These are phyloP conservation scores for Mohoua ochrocephala DNA, from an alignment of 2,113 vertebrate species.

Conservation along the genomic window DNA sequence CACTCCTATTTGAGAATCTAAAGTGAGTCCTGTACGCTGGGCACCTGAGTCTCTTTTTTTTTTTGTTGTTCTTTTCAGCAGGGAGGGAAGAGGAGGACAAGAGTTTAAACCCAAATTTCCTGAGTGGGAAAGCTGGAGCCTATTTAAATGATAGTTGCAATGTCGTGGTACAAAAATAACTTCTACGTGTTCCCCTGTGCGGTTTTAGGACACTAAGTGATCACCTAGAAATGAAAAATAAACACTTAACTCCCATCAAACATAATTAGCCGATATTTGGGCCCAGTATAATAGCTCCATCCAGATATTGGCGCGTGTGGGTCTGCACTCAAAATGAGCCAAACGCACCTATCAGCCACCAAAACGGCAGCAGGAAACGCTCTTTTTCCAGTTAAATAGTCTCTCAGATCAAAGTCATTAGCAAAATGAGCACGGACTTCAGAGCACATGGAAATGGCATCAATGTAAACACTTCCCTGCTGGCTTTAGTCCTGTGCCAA, in stretches of 20 bases:
- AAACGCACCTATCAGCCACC: background rate
- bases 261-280: constrained; percentile 21
- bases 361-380: background rate
- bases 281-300: background rate
- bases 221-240: constrained; percentile 34
- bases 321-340: background rate
- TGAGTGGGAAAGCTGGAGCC: background rate
- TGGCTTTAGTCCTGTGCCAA: background rate
- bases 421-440: background rate
- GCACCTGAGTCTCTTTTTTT: background rate
- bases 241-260: constrained; percentile 9
- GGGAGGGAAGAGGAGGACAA: background rate
- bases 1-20: background rate
- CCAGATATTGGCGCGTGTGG: background rate
- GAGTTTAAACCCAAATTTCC: background rate
- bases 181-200: background rate
- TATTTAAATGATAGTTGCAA: background rate
- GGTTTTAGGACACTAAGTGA: constrained; percentile 1
- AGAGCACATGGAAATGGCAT: background rate
- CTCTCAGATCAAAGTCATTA: constrained; percentile 1
- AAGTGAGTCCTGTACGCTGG: background rate
- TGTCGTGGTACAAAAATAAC: background rate
- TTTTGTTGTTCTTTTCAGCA: background rate
- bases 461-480: background rate
- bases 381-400: background rate